Conservation (phyloP, 1,140 invertebrate species). For the Saccostrea echinata region DNA sequence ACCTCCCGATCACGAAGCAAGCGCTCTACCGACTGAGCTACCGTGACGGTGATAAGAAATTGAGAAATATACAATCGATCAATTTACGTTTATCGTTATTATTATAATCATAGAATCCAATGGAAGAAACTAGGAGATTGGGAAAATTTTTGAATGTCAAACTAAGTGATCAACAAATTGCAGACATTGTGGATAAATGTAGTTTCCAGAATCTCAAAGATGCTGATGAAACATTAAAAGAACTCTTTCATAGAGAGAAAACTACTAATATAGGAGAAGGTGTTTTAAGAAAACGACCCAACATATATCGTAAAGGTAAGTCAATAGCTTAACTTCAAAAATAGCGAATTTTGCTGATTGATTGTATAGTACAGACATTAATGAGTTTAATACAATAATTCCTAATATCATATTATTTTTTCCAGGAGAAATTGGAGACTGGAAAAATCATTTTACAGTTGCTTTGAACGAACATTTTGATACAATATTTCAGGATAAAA, state of each 20-base stretch:
- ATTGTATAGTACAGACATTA: too few species aligned
- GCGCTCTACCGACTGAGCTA: too few species aligned
- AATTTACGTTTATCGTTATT: too few species aligned
- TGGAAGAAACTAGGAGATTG: conserved; percentile 34
- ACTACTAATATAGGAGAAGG: too few species aligned
- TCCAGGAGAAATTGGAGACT: conserved; percentile 80
- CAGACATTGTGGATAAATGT: conserved; percentile 47
- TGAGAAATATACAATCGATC: too few species aligned
- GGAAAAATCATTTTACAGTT: conserved; percentile 80
- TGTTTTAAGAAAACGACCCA: too few species aligned
- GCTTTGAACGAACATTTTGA: conserved; percentile 78
- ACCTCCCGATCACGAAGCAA: too few species aligned
- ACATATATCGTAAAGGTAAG: too few species aligned
- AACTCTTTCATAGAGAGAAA: neutral
- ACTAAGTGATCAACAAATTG: neutral
- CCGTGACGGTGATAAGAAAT: too few species aligned
- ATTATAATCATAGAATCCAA: conserved; percentile 41
- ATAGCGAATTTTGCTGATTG: too few species aligned
- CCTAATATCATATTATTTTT: conserved; percentile 60
- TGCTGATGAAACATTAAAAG: neutral
- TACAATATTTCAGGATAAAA: conserved; percentile 63
- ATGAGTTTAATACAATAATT: too few species aligned
- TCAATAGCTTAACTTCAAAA: too few species aligned
- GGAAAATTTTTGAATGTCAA: conserved; percentile 48
- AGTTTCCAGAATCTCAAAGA: conserved; percentile 54